phyloP scores from a whole-genome alignment of 2,113 vertebrate genomes.

The Pelecanoides urinatrix region DNA sequence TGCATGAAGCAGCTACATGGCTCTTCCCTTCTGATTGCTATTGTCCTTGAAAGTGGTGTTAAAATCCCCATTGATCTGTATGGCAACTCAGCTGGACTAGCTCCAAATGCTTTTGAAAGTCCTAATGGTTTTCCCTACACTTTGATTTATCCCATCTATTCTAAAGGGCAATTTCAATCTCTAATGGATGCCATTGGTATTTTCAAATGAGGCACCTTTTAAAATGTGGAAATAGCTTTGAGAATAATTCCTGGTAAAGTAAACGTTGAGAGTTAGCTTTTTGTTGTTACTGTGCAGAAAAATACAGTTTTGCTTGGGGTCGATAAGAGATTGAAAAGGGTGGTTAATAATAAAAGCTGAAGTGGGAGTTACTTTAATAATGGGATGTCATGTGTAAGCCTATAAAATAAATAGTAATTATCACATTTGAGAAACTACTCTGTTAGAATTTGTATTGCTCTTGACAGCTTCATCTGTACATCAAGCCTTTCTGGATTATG shows the following conservation, averaged over 20 bases:
- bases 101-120: constrained; percentile 10
- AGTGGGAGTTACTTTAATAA: constrained; percentile 71
- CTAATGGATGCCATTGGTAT: constrained; percentile 56
- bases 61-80: not conserved
- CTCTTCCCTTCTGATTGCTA: not conserved
- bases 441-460: constrained; percentile 50
- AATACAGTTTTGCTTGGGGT: constrained; percentile 72
- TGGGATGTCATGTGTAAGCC: constrained; percentile 64
- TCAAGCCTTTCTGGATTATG: constrained; percentile 38
- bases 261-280: constrained; percentile 56
- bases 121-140: not conserved
- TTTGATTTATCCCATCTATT: constrained; percentile 42
- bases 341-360: constrained; percentile 75
- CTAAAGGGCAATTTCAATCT: constrained; percentile 35
- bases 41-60: not conserved
- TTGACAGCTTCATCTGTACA: constrained; percentile 65
- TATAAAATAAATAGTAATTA: constrained; percentile 80
- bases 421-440: constrained; percentile 69
- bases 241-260: constrained; percentile 69
- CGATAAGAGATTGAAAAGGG: constrained; percentile 71
- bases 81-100: not conserved
- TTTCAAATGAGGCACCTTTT: constrained; percentile 62
- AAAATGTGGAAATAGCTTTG: constrained; percentile 57
- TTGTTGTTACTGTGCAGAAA: constrained; percentile 66
- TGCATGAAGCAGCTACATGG: not conserved